These are phyloP conservation scores for Neelides folsomi DNA, from an alignment of 2,888 invertebrate species.

Conservation along the genomic window DNA sequence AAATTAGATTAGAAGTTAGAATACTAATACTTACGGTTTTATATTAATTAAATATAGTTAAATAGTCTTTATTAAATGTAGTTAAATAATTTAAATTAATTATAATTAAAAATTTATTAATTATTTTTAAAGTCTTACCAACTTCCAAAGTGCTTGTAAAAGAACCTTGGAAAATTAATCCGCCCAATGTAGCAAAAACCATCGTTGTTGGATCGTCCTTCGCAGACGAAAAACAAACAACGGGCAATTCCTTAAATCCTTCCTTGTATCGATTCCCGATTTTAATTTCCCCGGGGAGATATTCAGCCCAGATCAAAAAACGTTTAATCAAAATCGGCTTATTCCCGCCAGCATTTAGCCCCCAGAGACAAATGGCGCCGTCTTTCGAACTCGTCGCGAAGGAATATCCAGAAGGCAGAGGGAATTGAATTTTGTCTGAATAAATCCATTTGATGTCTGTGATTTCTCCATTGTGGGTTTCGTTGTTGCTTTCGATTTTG, in stretches of 20 bases:
- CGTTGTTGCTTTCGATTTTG: neutral
- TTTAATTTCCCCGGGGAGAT: slow-evolving; percentile 23
- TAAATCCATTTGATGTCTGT: slow-evolving; percentile 17
- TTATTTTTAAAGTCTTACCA: slow-evolving; percentile 10
- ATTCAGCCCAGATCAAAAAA: slow-evolving; percentile 24
- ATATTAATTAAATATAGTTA: too few species aligned
- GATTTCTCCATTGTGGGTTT: slow-evolving; percentile 8
- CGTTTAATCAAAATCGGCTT: slow-evolving; percentile 20
- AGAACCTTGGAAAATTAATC: slow-evolving; percentile 26
- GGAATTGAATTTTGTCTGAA: neutral
- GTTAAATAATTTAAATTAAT: slow-evolving; percentile 6
- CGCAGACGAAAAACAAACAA: slow-evolving; percentile 18
- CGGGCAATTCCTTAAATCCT: slow-evolving; percentile 28
- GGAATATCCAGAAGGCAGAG: slow-evolving; percentile 11
- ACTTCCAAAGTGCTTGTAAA: slow-evolving; percentile 21
- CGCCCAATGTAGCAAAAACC: slow-evolving; percentile 25
- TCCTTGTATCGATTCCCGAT: slow-evolving; percentile 18
- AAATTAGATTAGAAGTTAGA: too few species aligned
- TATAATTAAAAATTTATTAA: neutral
- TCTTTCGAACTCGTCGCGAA: slow-evolving; percentile 22
- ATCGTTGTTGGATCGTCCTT: slow-evolving; percentile 27
- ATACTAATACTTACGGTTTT: too few species aligned
- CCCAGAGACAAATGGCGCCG: slow-evolving; percentile 29
- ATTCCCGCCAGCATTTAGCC: slow-evolving; percentile 21
- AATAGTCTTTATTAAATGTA: too few species aligned